Base-by-base conservation (phyloP, 1,140 invertebrate species). In the Nephotettix cincticeps region DNA sequence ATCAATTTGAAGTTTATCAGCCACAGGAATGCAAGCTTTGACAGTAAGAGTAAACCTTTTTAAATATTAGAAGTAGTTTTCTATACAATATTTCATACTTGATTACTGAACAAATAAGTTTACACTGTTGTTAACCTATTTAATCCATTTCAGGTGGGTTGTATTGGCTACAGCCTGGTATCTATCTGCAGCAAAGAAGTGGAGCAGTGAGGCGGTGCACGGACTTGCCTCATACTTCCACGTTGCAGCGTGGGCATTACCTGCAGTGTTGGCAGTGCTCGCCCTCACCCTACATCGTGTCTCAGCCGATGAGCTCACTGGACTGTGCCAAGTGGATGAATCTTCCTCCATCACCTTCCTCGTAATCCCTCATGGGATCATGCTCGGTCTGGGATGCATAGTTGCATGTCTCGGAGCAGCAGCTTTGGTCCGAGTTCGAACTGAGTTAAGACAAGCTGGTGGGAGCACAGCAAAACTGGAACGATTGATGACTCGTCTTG, bases 201-300 rank as follows among this genome's bases (percentile, higher is more conserved):
- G 94, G 93, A 92, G 91, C 28, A 92, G 92, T 71, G 94, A 96
- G 80, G 93, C 93, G 0, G 87, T 96, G 25, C 91, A 94, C 76
- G 87, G 91, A 68, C 89, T 93, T 13, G 89, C 91, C 0, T 89
- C 80, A 58, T 83, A 86, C 73, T 86, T 93, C 72, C 95, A 92
- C 80, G 84, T 96, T 11, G 86, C 88, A 1, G 93, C 93, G 43
- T 97, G 95, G 95, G 91, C 92, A 28, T 81, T 94, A 47, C 93
- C 94, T 0, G 93, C 93, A 0, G 87, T 92, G 14, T 87, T 94
- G 75, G 94, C 94, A 0, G 92, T 94, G n/a, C 88, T 92, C 17
- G 92, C 95, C n/a, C 84, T 97, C 23, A 91, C 95, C 19, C 87
- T 90, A 71, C 88, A 93, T 72, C 88, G 92, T 74, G 93, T 93